These are phyloP conservation scores for Dolichallabes microphthalmus DNA, from an alignment of 2,113 vertebrate species.

Conservation along the genomic window DNA sequence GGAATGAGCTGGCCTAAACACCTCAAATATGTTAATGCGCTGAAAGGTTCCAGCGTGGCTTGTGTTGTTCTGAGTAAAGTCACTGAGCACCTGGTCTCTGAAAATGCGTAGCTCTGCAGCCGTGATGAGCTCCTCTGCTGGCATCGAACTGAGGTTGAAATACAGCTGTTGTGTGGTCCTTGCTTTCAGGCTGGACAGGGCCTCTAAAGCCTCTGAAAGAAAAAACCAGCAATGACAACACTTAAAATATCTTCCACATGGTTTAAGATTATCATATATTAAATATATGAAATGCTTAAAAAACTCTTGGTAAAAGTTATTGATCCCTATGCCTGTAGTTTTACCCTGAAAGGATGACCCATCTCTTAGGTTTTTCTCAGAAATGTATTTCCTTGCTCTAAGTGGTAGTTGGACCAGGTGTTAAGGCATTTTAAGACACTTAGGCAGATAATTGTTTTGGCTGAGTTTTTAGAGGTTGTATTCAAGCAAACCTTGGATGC, in stretches of 20 bases:
- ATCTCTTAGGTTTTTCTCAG: slow-evolving; percentile 28
- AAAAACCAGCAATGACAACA: slow-evolving; percentile 40
- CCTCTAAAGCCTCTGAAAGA: slow-evolving; percentile 87
- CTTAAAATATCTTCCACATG: background rate
- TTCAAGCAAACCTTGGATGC: slow-evolving; percentile 36
- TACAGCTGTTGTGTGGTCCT: slow-evolving; percentile 91
- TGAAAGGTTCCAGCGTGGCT: slow-evolving; percentile 77
- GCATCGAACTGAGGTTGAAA: slow-evolving; percentile 95
- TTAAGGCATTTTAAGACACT: slow-evolving; percentile 41
- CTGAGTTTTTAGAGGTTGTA: slow-evolving; percentile 34
- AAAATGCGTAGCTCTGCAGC: slow-evolving; percentile 95
- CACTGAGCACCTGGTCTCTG: slow-evolving; percentile 84
- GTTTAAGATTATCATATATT: background rate
- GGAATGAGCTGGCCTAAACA: slow-evolving; percentile 80
- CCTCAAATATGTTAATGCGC: slow-evolving; percentile 98
- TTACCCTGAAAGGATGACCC: slow-evolving; percentile 22
- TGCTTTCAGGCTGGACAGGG: slow-evolving; percentile 83
- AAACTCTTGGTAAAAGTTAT: background rate
- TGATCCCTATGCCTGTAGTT: background rate
- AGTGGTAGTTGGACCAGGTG: slow-evolving; percentile 48
- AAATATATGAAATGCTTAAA: background rate
- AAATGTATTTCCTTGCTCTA: slow-evolving; percentile 29
- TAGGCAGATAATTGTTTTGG: slow-evolving; percentile 21
- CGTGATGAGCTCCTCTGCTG: slow-evolving; percentile 86
- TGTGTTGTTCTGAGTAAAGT: slow-evolving; percentile 65